Evolutionary conservation across 2,888 invertebrate species (phyloP).

Genomic region (Campopleginae sp.): DNA sequence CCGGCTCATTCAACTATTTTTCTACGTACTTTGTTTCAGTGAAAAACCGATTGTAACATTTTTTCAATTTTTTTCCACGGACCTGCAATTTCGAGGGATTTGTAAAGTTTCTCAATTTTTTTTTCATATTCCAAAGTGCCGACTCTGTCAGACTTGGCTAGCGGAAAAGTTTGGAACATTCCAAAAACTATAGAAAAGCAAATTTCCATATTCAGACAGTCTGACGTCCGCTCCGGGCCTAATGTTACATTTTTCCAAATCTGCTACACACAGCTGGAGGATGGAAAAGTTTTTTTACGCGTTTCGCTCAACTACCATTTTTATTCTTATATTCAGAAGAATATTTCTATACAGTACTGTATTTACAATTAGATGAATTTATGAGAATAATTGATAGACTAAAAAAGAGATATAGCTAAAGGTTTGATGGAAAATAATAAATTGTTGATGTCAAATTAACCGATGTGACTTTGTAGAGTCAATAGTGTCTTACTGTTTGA

Average conservation of each 20-base stretch:
- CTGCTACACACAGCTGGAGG: not conserved
- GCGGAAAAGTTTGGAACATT: constrained; percentile 51
- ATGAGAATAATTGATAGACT: not conserved
- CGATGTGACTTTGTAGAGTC: constrained; percentile 57
- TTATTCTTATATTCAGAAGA: not conserved
- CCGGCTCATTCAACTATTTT: constrained; percentile 65
- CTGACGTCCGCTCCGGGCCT: not conserved
- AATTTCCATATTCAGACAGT: not conserved
- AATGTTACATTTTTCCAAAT: not conserved
- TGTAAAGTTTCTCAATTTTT: constrained; percentile 6
- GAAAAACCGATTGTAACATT: constrained; percentile 29
- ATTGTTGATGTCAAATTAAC: constrained; percentile 61
- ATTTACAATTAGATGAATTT: constrained; percentile 8
- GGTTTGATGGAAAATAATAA: constrained; percentile 36
- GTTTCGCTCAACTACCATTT: not conserved
- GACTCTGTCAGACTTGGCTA: not conserved
- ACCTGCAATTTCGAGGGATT: not conserved
- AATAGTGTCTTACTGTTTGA: constrained; percentile 58
- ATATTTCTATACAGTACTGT: not conserved
- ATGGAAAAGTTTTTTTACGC: not conserved
- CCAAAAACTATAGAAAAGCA: constrained; percentile 28
- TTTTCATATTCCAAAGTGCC: constrained; percentile 46
- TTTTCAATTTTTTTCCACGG: constrained; percentile 22
- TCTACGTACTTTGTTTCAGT: constrained; percentile 60
- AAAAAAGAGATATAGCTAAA: constrained; percentile 28